Percentiles rank a stretch among this genome's conserved stretches.
These are phyloP conservation scores for Hylyphantes graminicola DNA, from an alignment of 1,140 invertebrate genomes.

Conservation along the genomic window DNA sequence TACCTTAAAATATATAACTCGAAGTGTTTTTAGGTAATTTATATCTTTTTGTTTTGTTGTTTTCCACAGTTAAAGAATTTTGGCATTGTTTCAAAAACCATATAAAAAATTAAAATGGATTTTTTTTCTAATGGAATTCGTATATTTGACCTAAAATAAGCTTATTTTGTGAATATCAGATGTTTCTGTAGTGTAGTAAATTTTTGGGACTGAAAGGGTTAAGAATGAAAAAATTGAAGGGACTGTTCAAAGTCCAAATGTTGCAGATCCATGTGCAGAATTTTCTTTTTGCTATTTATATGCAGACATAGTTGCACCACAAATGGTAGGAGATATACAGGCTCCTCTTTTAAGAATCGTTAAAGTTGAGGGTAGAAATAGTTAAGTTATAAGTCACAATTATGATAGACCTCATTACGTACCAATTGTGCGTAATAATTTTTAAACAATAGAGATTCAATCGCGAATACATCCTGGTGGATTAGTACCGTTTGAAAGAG, in stretches of 20 bases:
- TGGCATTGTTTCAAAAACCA: no score
- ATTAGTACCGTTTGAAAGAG: constrained; percentile 28
- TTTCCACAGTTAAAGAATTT: no score
- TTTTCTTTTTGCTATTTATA: constrained; percentile 12
- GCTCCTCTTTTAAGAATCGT: constrained; percentile 21
- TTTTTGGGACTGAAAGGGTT: no score
- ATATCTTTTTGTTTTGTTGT: no score
- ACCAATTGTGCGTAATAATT: neutral
- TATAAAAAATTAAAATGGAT: no score
- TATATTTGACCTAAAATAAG: no score
- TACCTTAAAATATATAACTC: no score
- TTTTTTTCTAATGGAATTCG: no score
- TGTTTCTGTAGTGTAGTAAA: no score
- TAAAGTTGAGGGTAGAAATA: neutral
- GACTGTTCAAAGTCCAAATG: constrained; percentile 2
- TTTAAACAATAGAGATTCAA: constrained; percentile 14
- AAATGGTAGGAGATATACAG: constrained; percentile 20
- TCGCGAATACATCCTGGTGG: neutral
- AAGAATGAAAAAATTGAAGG: neutral
- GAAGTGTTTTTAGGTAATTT: no score
- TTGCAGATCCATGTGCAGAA: neutral
- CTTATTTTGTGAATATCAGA: no score
- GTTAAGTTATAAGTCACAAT: neutral
- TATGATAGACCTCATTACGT: constrained; percentile 23
- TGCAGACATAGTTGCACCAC: neutral